These are phyloP conservation scores for Nothoprocta pentlandii DNA, from an alignment of 2,113 vertebrate species.

Conservation along the genomic window DNA sequence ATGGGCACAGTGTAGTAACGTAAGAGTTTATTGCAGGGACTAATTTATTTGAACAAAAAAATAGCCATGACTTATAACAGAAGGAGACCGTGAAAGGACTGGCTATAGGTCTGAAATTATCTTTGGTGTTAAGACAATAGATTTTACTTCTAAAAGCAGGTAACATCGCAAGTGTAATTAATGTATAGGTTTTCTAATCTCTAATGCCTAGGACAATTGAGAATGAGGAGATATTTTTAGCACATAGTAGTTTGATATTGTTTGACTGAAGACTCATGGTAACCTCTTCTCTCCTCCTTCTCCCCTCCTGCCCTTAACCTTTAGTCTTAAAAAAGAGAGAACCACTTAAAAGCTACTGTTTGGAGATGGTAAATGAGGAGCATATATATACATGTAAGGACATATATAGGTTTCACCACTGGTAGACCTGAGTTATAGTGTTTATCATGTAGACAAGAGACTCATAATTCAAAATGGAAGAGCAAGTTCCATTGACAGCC, in stretches of 20 bases:
- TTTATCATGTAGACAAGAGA: not conserved
- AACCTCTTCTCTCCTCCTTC: not conserved
- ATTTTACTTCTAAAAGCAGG: not conserved
- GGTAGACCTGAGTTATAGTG: not conserved
- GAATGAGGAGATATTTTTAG: not conserved
- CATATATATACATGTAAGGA: not conserved
- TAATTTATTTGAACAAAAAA: not conserved
- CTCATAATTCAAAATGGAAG: constrained; percentile 23
- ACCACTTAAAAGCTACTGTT: not conserved
- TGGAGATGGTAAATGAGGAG: not conserved
- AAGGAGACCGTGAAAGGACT: not conserved
- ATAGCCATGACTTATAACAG: not conserved
- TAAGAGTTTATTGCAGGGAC: not conserved
- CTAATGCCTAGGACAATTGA: not conserved
- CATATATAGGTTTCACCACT: not conserved
- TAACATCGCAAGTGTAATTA: not conserved
- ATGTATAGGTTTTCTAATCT: not conserved
- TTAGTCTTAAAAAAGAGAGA: constrained; percentile 16
- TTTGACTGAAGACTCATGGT: not conserved
- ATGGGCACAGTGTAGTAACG: not conserved
- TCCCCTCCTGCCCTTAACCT: not conserved
- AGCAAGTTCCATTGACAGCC: not conserved
- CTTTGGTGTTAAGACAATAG: not conserved
- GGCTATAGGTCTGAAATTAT: not conserved
- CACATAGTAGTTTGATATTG: not conserved